These are phyloP conservation scores for Trichogramma dendrolimi DNA, from an alignment of 2,888 invertebrate genomes.

Conservation along the genomic window DNA sequence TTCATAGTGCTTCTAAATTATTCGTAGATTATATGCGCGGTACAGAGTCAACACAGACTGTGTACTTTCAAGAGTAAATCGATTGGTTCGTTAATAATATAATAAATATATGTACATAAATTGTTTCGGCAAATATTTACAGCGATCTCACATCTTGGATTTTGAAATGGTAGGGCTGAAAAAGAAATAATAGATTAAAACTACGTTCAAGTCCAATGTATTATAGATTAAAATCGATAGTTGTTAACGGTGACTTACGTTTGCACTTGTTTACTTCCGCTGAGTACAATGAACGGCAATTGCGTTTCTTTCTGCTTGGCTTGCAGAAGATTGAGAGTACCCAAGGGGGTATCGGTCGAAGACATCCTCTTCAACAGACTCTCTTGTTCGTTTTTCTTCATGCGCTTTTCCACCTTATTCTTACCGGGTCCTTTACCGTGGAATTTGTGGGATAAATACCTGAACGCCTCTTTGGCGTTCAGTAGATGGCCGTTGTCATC, in stretches of 20 bases:
- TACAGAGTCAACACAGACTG: too few species aligned
- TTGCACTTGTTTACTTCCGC: slow-evolving; percentile 75
- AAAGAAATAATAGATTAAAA: too few species aligned
- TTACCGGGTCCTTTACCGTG: slow-evolving; percentile 99
- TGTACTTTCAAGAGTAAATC: too few species aligned
- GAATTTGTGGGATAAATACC: slow-evolving; percentile 95
- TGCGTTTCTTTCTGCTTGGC: slow-evolving; percentile 94
- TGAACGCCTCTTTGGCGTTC: slow-evolving; percentile 93
- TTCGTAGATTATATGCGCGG: too few species aligned
- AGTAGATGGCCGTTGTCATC: slow-evolving; percentile 93
- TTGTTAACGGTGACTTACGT: slow-evolving; percentile 41
- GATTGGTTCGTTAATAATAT: too few species aligned
- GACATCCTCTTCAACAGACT: slow-evolving; percentile 97
- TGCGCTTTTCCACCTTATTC: slow-evolving; percentile 93
- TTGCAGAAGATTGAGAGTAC: slow-evolving; percentile 88
- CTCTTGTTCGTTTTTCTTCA: slow-evolving; percentile 91
- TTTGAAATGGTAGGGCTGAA: too few species aligned
- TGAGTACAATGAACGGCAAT: slow-evolving; percentile 86
- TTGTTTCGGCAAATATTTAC: too few species aligned
- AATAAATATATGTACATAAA: too few species aligned
- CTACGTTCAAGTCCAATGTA: too few species aligned
- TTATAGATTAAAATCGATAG: too few species aligned
- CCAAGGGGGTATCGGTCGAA: slow-evolving; percentile 94
- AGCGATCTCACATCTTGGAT: too few species aligned
- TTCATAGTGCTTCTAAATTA: too few species aligned